Base-by-base conservation (phyloP, 2,888 invertebrate genomes). In the Lumbricus terrestris region DNA sequence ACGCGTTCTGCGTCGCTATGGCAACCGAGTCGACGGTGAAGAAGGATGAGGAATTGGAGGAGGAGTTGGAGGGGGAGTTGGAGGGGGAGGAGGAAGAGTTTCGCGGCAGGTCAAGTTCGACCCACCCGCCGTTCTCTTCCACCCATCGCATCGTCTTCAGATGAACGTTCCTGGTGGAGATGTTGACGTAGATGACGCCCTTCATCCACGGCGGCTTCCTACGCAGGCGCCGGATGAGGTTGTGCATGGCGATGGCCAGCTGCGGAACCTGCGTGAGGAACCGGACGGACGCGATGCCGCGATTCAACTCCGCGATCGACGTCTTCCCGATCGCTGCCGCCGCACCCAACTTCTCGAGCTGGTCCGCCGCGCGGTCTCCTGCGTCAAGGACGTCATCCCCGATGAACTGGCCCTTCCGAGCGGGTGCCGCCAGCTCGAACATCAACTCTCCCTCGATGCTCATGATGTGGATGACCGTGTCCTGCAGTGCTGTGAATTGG, bases 371-470 rank as follows among this genome's bases (percentile, higher is more conserved):
- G 20, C 85, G 35, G 85, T 85, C 34, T 1, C 34, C 85, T 18
- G 85, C 34, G 85, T 85, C 85, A 6, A 85, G 85, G 34, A 85
- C 85, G 16, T 85, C 85, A 37, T 85, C 85, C n/a, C 37, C 85
- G 20, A 85, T 3, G 34, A 18, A 16, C 35, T 23, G 35, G 5
- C 85, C 69, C 0, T n/a, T 3, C 13, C 69, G 69, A 29, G 69
- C 6, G 69, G 69, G 69, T 69, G 69, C n/a, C 8, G 69, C 69
- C 18, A 69, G 8, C 69, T 69, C 69, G 11, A 69, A n/a, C 69
- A 69, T 69, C 29, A 69, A 8, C 13, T 69, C n/a, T 4, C 29
- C 69, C 69, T n/a, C 29, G 69, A n/a, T n/a, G 69, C n/a, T n/a
- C 69, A 69, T 69, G 0, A 69, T 54, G 69, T 69, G n/a, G 69